Conservation (phyloP, 2,113 vertebrate species). For the Cairina moschata region DNA sequence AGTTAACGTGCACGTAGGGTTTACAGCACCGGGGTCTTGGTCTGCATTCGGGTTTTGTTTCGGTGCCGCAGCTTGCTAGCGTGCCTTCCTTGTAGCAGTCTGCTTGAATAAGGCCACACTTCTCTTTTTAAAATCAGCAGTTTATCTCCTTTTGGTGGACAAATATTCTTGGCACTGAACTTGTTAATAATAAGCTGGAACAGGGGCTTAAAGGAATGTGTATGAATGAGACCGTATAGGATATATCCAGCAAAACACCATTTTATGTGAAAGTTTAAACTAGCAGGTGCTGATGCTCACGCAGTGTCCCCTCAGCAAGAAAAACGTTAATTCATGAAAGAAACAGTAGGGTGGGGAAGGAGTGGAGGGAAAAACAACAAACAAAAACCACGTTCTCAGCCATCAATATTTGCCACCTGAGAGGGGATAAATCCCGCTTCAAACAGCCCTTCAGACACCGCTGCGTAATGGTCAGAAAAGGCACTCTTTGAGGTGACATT, state of each 20-base stretch:
- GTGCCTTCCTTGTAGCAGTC: slow-evolving; percentile 10
- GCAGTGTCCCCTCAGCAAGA: slow-evolving; percentile 69
- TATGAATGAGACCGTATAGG: slow-evolving; percentile 46
- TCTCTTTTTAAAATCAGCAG: neutral
- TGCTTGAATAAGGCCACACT: slow-evolving; percentile 23
- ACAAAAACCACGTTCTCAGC: slow-evolving; percentile 53
- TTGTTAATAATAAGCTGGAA: slow-evolving; percentile 18
- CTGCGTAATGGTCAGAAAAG: slow-evolving; percentile 67
- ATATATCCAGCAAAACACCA: slow-evolving; percentile 45
- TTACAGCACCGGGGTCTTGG: neutral
- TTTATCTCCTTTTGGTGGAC: slow-evolving; percentile 60
- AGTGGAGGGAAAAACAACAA: slow-evolving; percentile 11
- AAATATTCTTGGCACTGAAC: neutral
- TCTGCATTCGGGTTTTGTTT: slow-evolving; percentile 56
- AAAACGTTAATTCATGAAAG: slow-evolving; percentile 30
- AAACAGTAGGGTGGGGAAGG: neutral
- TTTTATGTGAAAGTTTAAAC: slow-evolving; percentile 67
- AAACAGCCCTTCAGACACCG: slow-evolving; percentile 64
- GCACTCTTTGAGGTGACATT: slow-evolving; percentile 79
- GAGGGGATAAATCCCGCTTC: slow-evolving; percentile 38
- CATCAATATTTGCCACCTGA: slow-evolving; percentile 30
- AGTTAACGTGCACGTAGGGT: fast-evolving
- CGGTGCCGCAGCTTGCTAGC: slow-evolving; percentile 32
- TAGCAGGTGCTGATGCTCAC: slow-evolving; percentile 59
- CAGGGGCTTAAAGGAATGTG: slow-evolving; percentile 61